These are phyloP conservation scores for Grus americana DNA, from an alignment of 2,113 vertebrate genomes.

Conservation along the genomic window DNA sequence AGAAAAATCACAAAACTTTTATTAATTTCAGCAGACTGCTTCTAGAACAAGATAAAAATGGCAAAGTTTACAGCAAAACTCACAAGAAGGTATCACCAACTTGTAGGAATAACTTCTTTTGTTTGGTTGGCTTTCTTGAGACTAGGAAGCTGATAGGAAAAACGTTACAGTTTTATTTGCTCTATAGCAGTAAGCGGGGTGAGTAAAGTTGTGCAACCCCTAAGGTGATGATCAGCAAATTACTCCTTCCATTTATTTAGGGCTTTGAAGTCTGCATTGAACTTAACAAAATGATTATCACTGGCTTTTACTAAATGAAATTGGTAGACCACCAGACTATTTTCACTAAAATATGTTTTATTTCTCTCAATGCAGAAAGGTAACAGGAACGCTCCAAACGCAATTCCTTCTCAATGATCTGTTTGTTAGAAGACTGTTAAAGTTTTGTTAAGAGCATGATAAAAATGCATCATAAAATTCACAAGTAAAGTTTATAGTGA, in stretches of 20 bases:
- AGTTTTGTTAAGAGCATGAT: neutral
- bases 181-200: neutral
- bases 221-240: neutral
- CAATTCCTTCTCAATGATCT: neutral
- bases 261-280: neutral
- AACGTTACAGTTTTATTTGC: neutral
- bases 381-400: neutral
- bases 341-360: neutral
- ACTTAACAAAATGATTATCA: neutral
- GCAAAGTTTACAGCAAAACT: neutral
- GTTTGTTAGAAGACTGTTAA: neutral
- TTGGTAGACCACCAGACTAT: neutral
- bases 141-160: neutral
- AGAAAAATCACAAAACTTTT: neutral
- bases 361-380: neutral
- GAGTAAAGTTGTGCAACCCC: neutral
- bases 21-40: neutral
- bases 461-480: neutral
- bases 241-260: neutral
- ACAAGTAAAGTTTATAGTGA: neutral
- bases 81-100: neutral
- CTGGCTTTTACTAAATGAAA: neutral
- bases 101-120: neutral
- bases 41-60: neutral
- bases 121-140: neutral